Evolutionary conservation across 2,888 invertebrate species (phyloP).

Genomic region (Sphaerophoria taeniata): DNA sequence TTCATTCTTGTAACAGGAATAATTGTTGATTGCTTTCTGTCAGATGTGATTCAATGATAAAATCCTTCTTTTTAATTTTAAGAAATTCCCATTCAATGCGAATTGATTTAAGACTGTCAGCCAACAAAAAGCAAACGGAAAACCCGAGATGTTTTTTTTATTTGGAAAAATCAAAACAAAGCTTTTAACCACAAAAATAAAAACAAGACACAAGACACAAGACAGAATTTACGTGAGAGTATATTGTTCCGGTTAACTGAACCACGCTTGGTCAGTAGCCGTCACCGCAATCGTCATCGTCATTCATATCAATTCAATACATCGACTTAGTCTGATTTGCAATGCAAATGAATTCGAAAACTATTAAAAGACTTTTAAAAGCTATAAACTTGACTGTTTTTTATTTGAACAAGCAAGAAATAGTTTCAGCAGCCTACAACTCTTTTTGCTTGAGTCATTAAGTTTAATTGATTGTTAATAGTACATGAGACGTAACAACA

Average conservation of each 20-base stretch:
- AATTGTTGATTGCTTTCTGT: too few relatives aligned
- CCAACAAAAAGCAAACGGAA: too few relatives aligned
- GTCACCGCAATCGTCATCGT: not conserved
- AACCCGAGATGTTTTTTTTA: too few relatives aligned
- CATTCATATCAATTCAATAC: slow-evolving; percentile 40
- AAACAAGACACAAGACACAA: not conserved
- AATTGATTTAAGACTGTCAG: too few relatives aligned
- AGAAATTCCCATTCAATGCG: too few relatives aligned
- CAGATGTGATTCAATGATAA: too few relatives aligned
- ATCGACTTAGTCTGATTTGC: slow-evolving; percentile 66
- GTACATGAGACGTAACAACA: not conserved
- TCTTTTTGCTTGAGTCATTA: not conserved
- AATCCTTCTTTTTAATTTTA: too few relatives aligned
- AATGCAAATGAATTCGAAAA: slow-evolving; percentile 45
- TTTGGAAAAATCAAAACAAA: not conserved
- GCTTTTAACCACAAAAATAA: not conserved
- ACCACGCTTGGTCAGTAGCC: not conserved
- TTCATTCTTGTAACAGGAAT: too few relatives aligned
- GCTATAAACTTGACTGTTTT: slow-evolving; percentile 30
- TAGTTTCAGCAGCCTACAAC: slow-evolving; percentile 8
- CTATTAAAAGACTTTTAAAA: slow-evolving; percentile 30
- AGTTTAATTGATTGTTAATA: slow-evolving; percentile 14
- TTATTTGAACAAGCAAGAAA: not conserved
- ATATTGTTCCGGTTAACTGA: slow-evolving; percentile 40
- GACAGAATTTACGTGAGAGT: slow-evolving; percentile 21